phyloP scores from a whole-genome alignment of 2,888 invertebrate genomes.

The Ctenicera cuprea region DNA sequence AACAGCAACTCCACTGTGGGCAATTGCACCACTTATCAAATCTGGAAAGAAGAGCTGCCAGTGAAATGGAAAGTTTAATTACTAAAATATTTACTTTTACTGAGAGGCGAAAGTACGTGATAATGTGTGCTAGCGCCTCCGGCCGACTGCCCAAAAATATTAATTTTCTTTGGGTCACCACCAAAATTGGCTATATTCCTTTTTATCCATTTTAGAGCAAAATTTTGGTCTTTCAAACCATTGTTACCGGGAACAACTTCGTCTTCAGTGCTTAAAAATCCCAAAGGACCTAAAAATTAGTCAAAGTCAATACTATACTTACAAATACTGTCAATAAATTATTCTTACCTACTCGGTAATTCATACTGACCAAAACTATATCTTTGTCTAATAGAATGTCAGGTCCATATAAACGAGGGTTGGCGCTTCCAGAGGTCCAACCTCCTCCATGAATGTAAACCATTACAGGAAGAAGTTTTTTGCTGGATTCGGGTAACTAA shows the following conservation, averaged over 20 bases:
- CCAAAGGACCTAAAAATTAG: constrained; percentile 66
- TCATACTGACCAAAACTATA: constrained; percentile 75
- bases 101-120: constrained; percentile 70
- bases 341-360: constrained; percentile 56
- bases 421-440: constrained; percentile 83
- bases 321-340: not conserved
- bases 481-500: not conserved
- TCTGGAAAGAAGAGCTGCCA: constrained; percentile 23
- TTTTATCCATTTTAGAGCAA: constrained; percentile 69
- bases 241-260: constrained; percentile 70
- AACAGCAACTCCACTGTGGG: constrained; percentile 84
- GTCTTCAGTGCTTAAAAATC: constrained; percentile 67
- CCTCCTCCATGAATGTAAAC: constrained; percentile 86
- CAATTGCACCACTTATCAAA: constrained; percentile 76
- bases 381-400: constrained; percentile 82
- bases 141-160: constrained; percentile 71
- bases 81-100: constrained; percentile 68
- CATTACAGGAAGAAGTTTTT: constrained; percentile 78
- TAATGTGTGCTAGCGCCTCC: constrained; percentile 71
- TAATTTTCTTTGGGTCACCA: constrained; percentile 69
- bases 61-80: not conserved
- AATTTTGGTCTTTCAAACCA: constrained; percentile 71
- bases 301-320: not conserved
- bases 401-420: constrained; percentile 82
- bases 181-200: constrained; percentile 69